phyloP scores from a whole-genome alignment of 2,797 vertebrate species.

The Pseudocheirus occidentalis region DNA sequence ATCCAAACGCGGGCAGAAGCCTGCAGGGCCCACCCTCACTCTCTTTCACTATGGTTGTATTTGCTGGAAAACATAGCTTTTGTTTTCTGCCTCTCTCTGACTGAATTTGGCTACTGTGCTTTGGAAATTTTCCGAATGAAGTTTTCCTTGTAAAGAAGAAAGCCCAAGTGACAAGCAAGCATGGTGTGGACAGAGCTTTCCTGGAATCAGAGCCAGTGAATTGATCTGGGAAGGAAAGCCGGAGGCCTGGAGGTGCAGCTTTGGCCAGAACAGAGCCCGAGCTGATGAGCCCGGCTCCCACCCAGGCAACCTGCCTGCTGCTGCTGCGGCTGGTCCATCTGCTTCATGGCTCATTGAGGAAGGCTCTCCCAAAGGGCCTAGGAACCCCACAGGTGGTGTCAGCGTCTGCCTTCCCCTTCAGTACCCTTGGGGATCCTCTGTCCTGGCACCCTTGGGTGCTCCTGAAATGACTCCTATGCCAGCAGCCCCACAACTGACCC shows the following conservation, averaged over 20 bases:
- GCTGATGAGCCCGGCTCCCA: background rate
- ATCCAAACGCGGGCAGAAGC: background rate
- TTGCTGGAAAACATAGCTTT: slow-evolving; percentile 77
- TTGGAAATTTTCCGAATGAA: slow-evolving; percentile 74
- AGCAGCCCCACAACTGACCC: background rate
- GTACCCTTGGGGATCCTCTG: too few relatives aligned
- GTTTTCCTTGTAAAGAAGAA: slow-evolving; percentile 64
- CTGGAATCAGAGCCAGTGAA: slow-evolving; percentile 16
- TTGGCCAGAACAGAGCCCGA: background rate
- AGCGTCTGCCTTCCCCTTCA: background rate
- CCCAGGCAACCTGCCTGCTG: too few relatives aligned
- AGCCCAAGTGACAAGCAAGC: slow-evolving; percentile 49
- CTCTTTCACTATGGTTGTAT: slow-evolving; percentile 61
- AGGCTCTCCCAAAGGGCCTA: background rate
- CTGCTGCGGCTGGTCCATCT: background rate
- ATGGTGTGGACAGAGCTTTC: slow-evolving; percentile 33
- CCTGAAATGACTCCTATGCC: background rate
- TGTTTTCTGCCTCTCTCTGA: slow-evolving; percentile 73
- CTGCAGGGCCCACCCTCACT: too few relatives aligned
- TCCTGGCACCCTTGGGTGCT: background rate
- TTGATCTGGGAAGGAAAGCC: slow-evolving; percentile 5
- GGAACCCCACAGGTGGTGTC: background rate
- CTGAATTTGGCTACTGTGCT: slow-evolving; percentile 71
- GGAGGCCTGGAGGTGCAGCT: background rate
- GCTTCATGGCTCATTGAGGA: background rate